Evolutionary conservation across 2,797 vertebrate genomes (phyloP).

Genomic region (Poeciliopsis turneri): DNA sequence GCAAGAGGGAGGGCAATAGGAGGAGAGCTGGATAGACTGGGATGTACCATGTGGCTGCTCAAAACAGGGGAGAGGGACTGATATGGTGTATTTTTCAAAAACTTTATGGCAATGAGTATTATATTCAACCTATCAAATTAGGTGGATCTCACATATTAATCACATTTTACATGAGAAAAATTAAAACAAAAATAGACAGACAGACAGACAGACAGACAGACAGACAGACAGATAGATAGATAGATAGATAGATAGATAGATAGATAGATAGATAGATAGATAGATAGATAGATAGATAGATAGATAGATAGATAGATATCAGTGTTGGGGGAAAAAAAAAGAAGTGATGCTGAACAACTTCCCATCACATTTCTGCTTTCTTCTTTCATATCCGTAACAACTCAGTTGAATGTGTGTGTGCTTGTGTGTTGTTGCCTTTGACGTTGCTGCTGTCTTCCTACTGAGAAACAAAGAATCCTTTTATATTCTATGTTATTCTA

Average conservation of each 20-base stretch:
- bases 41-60: conserved; percentile 72
- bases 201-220: too few relatives aligned
- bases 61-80: conserved; percentile 52
- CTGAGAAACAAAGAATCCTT: not conserved
- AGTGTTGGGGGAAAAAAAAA: too few relatives aligned
- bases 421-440: not conserved
- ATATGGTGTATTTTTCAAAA: not conserved
- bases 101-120: not conserved
- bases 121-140: not conserved
- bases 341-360: too few relatives aligned
- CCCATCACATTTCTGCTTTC: not conserved
- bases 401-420: not conserved
- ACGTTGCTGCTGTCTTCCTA: not conserved
- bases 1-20: conserved; percentile 68
- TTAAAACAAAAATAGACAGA: too few relatives aligned
- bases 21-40: conserved; percentile 72
- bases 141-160: not conserved
- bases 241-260: not conserved
- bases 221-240: too few relatives aligned
- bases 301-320: not conserved
- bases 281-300: too few relatives aligned
- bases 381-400: not conserved
- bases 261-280: not conserved
- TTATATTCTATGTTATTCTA: not conserved
- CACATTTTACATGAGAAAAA: not conserved